phyloP scores from a whole-genome alignment of 2,797 vertebrate species.

The Tiaroga cobitis region DNA sequence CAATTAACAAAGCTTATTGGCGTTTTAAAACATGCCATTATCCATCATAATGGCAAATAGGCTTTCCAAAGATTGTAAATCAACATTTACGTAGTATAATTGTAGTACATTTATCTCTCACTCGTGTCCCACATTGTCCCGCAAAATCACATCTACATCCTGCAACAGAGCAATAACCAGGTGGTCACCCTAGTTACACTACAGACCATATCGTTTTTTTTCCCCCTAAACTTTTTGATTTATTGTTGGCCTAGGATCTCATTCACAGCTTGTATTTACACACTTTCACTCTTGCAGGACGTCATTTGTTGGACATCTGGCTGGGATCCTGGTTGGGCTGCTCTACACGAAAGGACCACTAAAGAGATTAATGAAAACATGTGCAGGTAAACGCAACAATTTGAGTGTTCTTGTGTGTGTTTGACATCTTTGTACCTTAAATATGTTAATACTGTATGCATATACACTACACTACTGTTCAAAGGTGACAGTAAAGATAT shows the following conservation, averaged over 20 bases:
- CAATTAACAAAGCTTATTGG: no score
- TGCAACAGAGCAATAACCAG: no score
- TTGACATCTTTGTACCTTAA: not conserved
- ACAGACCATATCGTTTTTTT: not conserved
- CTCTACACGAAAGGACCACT: conserved; percentile 89
- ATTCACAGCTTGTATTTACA: conserved; percentile 8
- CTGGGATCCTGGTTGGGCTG: conserved; percentile 93
- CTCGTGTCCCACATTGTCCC: no score
- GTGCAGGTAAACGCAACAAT: conserved; percentile 78
- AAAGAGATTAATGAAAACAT: conserved; percentile 81
- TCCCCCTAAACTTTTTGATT: not conserved
- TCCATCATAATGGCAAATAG: no score
- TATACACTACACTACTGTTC: not conserved
- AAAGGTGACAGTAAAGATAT: not conserved
- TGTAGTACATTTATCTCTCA: no score
- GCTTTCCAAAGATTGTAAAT: no score
- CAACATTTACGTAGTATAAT: no score
- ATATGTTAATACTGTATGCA: not conserved
- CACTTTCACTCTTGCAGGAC: conserved; percentile 74
- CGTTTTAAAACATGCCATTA: no score
- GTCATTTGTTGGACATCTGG: conserved; percentile 91
- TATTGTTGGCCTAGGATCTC: not conserved
- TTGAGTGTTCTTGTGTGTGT: not conserved
- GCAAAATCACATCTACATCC: no score
- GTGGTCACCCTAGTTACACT: no score